Evolutionary conservation across 2,888 invertebrate genomes (phyloP), one percentile per base, ranked within the genome.

Genomic region (Clostera curtula): DNA sequence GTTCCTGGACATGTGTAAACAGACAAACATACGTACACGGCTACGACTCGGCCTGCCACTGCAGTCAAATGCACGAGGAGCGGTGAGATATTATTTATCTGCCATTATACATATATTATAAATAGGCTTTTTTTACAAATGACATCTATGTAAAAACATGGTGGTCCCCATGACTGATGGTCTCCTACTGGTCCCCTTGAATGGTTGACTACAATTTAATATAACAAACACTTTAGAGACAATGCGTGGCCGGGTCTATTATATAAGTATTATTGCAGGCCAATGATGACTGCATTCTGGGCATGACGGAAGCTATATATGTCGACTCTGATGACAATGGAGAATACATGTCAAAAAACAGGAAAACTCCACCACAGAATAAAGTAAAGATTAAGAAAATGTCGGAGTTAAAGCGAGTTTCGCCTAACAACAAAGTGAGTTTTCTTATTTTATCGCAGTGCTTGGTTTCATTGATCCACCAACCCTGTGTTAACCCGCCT

Each of bases 1-100:
- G 51, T 88, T 88, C 53, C 60, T 86, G 7, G 82, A 85, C 36
- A 80, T 87, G 85, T 87, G 87, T 43, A 66, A 68, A 19, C 69
- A 84, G 15, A 88, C 85, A 1, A 85, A 88, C 41, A 67, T 60
- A 12, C 65, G 72, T 22, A 88, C 87, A 0, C 55, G 88, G 11
- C 53, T 72, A 14, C 36, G 64, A 5, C 59, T 85, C 0, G 83
- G 84, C 0, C 39, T 85, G 3, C 83, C 84, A 0, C 45, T 56
- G 0, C 66, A 70, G 33, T 56, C 54, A 0, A 8, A 45, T 31
- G 37, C 54, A 0, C 44, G 33, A 13, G 58, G 51, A 25, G 45
- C 43, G 10, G 69, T 72, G 29, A 56, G 57, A n/a, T n/a, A n/a
- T n/a, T n/a, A n/a, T n/a, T n/a, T n/a, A n/a, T n/a, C n/a, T n/a